Evolutionary conservation across 2,113 vertebrate genomes (phyloP), one percentile per base, ranked within the genome.

Genomic region (Hypomesus transpacificus): DNA sequence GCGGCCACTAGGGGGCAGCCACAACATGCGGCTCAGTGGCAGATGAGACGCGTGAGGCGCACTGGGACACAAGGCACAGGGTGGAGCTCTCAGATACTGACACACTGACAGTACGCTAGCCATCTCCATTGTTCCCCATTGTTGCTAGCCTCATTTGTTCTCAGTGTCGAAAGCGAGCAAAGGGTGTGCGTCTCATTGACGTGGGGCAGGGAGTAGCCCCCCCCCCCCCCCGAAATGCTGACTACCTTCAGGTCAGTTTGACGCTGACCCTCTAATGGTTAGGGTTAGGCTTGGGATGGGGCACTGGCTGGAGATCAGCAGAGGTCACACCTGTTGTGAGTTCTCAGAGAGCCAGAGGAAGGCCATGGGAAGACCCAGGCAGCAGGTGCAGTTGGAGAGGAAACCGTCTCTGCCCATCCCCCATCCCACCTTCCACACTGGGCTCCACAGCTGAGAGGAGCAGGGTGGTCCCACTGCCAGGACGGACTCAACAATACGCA

Each of bases 1-100:
- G 20, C 20, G 1, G 64, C 79, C 89, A 88, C 87, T 75, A 91
- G 90, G 87, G 87, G 87, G 88, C 80, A 77, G 80, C 82, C 58
- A 21, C 71, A 22, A 61, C 76, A 75, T 26, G 71, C 64, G 13
- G 56, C 53, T 11, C 14, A 14, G 2, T 14, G 16, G 73, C 52
- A 67, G 26, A 68, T 0, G 73, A n/a, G 71, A 66, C 54, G 65
- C 46, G 54, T 53, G 22, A 17, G 34, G 46, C 21, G 61, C 74
- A 69, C 60, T 52, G 73, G 52, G 73, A 57, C 67, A 24, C 56
- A 3, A 16, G 24, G 24, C 71, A 61, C n/a, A 65, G 59, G 1
- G 68, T 26, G n/a, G 21, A 66, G 75, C 51, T 70, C 31, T 64
- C 71, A 69, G 64, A 64, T 39, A 18, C n/a, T 11, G 9, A 46